These are phyloP conservation scores for Xiphophorus maculatus DNA, from an alignment of 2,113 vertebrate genomes.

Conservation along the genomic window DNA sequence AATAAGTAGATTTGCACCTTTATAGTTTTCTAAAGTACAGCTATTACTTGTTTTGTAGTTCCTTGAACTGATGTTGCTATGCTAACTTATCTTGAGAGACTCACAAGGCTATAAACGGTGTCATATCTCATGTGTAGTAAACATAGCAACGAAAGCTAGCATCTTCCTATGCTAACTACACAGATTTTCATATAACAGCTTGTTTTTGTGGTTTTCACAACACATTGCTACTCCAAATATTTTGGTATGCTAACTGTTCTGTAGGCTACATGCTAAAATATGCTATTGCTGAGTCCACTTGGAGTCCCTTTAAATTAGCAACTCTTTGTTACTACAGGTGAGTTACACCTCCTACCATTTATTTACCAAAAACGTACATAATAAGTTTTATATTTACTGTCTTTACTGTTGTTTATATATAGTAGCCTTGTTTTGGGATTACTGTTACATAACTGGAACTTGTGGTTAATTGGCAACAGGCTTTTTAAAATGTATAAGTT, in stretches of 20 bases:
- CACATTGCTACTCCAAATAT: not conserved
- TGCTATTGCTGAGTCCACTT: not conserved
- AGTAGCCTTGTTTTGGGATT: not conserved
- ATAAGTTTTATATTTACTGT: not conserved
- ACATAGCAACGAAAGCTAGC: not conserved
- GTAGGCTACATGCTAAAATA: not conserved
- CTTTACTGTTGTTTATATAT: not conserved
- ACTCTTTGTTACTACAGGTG: not conserved
- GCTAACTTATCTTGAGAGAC: no score
- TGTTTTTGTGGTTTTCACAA: not conserved
- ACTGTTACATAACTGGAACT: not conserved
- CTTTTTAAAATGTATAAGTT: not conserved
- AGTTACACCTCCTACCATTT: not conserved
- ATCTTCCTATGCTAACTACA: not conserved
- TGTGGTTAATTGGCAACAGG: not conserved
- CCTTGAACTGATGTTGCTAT: no score
- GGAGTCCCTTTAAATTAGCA: not conserved
- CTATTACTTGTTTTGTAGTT: not conserved
- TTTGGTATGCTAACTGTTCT: not conserved
- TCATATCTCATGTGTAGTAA: not conserved
- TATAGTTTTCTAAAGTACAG: not conserved
- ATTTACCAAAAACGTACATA: not conserved
- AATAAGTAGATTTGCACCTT: not conserved
- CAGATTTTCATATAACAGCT: not conserved
- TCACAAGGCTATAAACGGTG: not conserved